phyloP scores from a whole-genome alignment of 2,113 vertebrate genomes.

The Rhizomys pruinosus region DNA sequence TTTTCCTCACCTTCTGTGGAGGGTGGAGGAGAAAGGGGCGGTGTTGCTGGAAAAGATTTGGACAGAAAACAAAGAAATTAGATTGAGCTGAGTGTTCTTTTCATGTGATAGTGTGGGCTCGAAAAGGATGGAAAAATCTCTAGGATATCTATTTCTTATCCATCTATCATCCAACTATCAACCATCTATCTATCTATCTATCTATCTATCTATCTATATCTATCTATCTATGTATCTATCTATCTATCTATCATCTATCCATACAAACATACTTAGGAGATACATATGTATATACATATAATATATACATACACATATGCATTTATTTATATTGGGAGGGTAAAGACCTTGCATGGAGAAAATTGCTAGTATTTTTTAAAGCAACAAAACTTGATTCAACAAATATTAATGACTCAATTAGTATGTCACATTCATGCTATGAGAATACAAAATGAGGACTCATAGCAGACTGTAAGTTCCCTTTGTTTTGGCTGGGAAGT shows the following conservation, averaged over 20 bases:
- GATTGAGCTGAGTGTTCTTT: background rate
- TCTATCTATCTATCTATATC: background rate
- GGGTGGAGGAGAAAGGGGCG: background rate
- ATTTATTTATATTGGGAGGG: no score
- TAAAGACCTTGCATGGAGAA: no score
- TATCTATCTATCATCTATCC: background rate
- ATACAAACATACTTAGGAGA: no score
- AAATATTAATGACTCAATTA: background rate
- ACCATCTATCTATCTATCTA: no score
- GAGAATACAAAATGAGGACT: background rate
- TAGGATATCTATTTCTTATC: background rate
- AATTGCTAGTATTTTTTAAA: no score
- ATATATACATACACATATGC: no score
- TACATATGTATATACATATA: no score
- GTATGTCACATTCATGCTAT: background rate
- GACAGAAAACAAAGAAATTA: conserved; percentile 6
- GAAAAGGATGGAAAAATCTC: background rate
- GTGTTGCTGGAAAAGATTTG: background rate
- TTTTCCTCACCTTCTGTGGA: background rate
- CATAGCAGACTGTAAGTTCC: background rate
- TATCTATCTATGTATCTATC: background rate
- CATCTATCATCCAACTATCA: no score
- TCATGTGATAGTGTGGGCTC: background rate
- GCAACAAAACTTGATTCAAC: background rate
- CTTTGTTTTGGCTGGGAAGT: background rate